These are phyloP conservation scores for Elachura formosa DNA, from an alignment of 2,113 vertebrate species.

Conservation along the genomic window DNA sequence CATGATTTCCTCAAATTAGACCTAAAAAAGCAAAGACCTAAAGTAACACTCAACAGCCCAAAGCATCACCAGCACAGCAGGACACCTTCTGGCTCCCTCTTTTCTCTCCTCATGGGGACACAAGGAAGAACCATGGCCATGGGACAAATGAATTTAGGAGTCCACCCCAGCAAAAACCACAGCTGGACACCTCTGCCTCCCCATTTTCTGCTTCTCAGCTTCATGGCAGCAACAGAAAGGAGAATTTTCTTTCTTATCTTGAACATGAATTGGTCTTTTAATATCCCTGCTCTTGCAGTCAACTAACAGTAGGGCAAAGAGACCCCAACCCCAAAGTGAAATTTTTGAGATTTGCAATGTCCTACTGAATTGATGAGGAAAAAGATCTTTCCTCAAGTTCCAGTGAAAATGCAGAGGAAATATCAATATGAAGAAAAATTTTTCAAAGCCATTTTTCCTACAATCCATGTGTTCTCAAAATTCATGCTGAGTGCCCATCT, in stretches of 20 bases:
- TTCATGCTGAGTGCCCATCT: neutral
- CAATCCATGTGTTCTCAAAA: neutral
- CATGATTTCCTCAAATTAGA: neutral
- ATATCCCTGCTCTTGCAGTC: neutral
- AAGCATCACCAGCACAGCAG: neutral
- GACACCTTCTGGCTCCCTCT: neutral
- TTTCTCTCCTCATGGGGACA: neutral
- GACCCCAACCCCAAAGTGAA: neutral
- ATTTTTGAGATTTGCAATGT: neutral
- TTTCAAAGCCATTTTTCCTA: neutral
- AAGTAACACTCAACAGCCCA: neutral
- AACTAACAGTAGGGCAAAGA: neutral
- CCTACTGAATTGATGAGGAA: neutral
- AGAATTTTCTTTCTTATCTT: neutral
- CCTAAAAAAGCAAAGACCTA: neutral
- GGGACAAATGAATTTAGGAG: neutral
- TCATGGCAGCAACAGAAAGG: neutral
- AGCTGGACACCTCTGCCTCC: neutral
- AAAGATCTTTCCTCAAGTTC: neutral
- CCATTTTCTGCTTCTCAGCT: neutral
- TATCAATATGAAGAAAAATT: neutral
- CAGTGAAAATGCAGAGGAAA: neutral
- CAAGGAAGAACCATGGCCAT: fast-evolving
- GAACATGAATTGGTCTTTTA: neutral
- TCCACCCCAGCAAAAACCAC: neutral